Conservation (phyloP, 2,113 vertebrate genomes). For the Menidia beryllina region DNA sequence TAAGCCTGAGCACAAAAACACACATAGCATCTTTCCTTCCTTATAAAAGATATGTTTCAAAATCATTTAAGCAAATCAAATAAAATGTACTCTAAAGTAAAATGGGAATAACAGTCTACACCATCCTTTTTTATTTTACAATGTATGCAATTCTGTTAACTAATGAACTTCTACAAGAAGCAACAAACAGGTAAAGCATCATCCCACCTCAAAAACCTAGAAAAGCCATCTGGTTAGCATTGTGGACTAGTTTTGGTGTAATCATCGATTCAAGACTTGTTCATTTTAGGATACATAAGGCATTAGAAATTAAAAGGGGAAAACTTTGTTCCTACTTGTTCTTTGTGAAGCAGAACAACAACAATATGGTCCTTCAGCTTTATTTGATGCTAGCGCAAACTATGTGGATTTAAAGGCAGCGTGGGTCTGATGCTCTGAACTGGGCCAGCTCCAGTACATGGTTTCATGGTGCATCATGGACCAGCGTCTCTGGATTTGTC, state of each 20-base stretch:
- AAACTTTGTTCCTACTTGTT: neutral
- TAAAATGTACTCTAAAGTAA: neutral
- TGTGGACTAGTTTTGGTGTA: neutral
- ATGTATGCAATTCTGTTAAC: neutral
- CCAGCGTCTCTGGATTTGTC: slow-evolving; percentile 11
- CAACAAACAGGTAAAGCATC: neutral
- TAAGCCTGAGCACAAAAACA: neutral
- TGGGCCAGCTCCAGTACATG: neutral
- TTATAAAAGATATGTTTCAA: neutral
- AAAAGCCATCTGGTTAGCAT: neutral
- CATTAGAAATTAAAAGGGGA: neutral
- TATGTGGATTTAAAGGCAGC: neutral
- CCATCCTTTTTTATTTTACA: neutral
- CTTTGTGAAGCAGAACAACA: neutral
- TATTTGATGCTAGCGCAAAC: slow-evolving; percentile 13
- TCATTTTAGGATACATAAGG: neutral
- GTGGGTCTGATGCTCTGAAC: slow-evolving; percentile 4
- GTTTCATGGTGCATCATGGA: slow-evolving; percentile 9
- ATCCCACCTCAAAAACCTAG: neutral
- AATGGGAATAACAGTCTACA: neutral
- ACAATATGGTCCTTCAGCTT: slow-evolving; percentile 11
- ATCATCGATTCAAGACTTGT: neutral
- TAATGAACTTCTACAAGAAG: neutral
- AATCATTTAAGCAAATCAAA: neutral
- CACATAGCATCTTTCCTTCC: neutral